Conservation (phyloP, 2,797 vertebrate genomes). For the Macropus fuliginosus region DNA sequence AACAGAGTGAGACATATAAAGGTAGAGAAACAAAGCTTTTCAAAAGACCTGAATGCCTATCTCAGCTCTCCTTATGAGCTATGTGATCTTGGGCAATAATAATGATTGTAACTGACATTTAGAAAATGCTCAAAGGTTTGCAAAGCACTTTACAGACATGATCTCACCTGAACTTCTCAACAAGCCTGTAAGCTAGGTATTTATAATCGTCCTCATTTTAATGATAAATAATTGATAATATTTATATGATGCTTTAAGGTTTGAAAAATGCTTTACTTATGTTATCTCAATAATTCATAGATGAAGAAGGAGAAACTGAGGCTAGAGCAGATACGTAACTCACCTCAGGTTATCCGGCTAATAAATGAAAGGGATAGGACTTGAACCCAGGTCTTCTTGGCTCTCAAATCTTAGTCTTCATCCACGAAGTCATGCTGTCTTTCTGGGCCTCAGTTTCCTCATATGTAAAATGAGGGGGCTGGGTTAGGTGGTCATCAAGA, state of each 20-base stretch:
- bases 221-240: background rate
- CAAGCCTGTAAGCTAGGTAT: background rate
- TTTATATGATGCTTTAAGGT: background rate
- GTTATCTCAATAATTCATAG: background rate
- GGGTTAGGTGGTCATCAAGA: constrained; percentile 1
- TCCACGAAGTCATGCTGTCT: background rate
- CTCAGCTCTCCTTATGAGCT: background rate
- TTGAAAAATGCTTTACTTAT: background rate
- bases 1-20: background rate
- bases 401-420: background rate
- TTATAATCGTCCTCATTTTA: background rate
- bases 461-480: background rate
- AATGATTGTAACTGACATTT: background rate
- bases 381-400: background rate
- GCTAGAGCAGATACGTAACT: background rate
- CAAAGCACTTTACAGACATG: background rate
- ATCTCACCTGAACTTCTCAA: background rate
- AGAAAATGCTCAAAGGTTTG: background rate
- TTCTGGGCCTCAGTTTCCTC: background rate
- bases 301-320: background rate
- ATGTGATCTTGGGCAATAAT: background rate
- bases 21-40: background rate
- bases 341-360: background rate
- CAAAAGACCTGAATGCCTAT: background rate
- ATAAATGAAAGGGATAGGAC: background rate